phyloP scores from a whole-genome alignment of 2,113 vertebrate genomes.

The Promerops cafer region DNA sequence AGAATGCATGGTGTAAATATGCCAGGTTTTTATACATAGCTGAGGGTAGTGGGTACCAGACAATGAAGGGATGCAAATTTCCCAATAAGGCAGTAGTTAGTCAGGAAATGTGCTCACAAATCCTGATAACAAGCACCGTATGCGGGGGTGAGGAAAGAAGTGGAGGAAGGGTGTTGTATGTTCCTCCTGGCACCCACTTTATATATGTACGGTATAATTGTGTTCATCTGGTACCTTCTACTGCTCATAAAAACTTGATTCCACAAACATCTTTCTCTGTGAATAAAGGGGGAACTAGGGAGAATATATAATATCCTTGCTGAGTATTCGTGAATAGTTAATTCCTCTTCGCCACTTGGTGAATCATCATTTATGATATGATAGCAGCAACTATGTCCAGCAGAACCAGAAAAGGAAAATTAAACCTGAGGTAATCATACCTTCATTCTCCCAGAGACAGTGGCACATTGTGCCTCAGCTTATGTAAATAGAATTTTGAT shows the following conservation, averaged over 20 bases:
- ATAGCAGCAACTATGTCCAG: not conserved
- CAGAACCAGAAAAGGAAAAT: not conserved
- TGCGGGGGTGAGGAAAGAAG: not conserved
- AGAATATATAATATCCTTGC: not conserved
- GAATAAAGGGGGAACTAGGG: not conserved
- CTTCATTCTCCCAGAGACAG: not conserved
- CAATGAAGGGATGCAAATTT: constrained; percentile 34
- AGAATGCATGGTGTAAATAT: not conserved
- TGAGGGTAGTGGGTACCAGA: not conserved
- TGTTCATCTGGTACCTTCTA: not conserved
- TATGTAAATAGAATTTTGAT: not conserved
- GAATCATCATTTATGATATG: not conserved
- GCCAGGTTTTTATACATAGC: not conserved
- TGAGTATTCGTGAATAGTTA: not conserved
- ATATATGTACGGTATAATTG: not conserved
- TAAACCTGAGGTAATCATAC: not conserved
- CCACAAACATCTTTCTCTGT: not conserved
- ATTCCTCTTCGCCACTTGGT: not conserved
- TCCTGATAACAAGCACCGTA: not conserved
- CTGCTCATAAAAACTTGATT: not conserved
- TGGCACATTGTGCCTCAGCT: not conserved
- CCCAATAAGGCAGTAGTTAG: not conserved
- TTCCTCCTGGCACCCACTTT: constrained; percentile 31
- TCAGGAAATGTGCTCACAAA: constrained; percentile 43
- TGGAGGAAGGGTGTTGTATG: constrained; percentile 47